Percentiles rank a stretch among this genome's conserved stretches.
Evolutionary conservation across 2,797 vertebrate species (phyloP).

Genomic region (Caiman crocodilus): DNA sequence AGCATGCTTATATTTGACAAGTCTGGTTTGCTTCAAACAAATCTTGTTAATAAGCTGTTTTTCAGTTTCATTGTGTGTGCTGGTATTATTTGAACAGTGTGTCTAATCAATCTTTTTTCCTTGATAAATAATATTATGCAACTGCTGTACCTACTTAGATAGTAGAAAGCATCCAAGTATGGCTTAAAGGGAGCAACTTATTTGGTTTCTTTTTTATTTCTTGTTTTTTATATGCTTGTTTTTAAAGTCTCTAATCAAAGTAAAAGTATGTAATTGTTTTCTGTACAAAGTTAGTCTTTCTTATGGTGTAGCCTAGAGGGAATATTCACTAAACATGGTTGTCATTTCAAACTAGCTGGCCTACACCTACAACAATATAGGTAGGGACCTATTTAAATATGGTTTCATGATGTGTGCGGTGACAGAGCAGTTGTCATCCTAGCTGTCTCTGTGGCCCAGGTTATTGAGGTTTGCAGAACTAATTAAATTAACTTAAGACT

Average conservation of each 20-base stretch:
- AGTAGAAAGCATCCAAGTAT: not conserved
- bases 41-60: slow-evolving; percentile 64
- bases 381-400: no score
- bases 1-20: slow-evolving; percentile 74
- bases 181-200: not conserved
- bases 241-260: not conserved
- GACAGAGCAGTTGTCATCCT: not conserved
- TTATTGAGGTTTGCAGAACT: not conserved
- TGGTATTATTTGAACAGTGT: slow-evolving; percentile 82
- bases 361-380: no score
- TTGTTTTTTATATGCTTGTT: not conserved
- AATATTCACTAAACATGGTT: not conserved
- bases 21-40: slow-evolving; percentile 72
- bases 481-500: not conserved
- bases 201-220: not conserved
- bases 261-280: not conserved
- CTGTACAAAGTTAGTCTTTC: not conserved
- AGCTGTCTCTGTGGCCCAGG: not conserved
- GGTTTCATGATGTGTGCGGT: no score
- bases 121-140: not conserved
- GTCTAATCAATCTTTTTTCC: slow-evolving; percentile 66
- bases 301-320: not conserved
- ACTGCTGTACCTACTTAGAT: not conserved
- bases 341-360: not conserved
- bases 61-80: slow-evolving; percentile 73